Evolutionary conservation across 2,888 invertebrate species (phyloP).

Genomic region (Spodoptera picta): DNA sequence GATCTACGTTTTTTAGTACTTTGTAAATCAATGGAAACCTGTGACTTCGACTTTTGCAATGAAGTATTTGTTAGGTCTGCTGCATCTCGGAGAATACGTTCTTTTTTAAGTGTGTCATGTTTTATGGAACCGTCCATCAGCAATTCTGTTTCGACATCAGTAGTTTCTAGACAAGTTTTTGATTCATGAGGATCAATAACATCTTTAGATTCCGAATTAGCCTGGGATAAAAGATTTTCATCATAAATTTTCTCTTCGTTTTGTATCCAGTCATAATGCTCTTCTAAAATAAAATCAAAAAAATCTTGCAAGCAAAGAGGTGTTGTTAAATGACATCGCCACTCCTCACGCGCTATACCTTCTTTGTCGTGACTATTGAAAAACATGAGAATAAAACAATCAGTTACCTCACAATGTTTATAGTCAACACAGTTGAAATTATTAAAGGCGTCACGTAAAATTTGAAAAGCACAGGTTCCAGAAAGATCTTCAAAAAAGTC

Average conservation of each 20-base stretch:
- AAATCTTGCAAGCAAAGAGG: conserved; percentile 87
- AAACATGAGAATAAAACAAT: conserved; percentile 80
- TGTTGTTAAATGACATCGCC: conserved; percentile 83
- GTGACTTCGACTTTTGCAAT: conserved; percentile 57
- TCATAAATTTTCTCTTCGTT: conserved; percentile 78
- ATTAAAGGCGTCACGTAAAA: conserved; percentile 75
- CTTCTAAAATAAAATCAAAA: conserved; percentile 84
- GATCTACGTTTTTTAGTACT: conserved; percentile 70
- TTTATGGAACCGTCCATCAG: conserved; percentile 83
- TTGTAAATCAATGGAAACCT: conserved; percentile 61
- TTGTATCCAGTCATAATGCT: conserved; percentile 85
- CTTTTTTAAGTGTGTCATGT: conserved; percentile 65
- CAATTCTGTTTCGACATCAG: conserved; percentile 73
- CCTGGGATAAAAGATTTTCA: conserved; percentile 60
- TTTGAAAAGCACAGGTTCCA: conserved; percentile 73
- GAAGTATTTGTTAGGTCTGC: conserved; percentile 42
- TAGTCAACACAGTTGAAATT: conserved; percentile 82
- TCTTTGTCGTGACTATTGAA: conserved; percentile 80
- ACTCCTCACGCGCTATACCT: conserved; percentile 78
- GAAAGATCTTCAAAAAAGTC: conserved; percentile 82
- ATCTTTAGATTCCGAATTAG: conserved; percentile 67
- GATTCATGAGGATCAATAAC: conserved; percentile 61
- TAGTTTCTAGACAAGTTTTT: conserved; percentile 72
- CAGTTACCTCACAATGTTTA: conserved; percentile 83
- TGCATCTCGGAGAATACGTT: conserved; percentile 55